Evolutionary conservation across 1,140 invertebrate genomes (phyloP).

Genomic region (Eueides isabella): DNA sequence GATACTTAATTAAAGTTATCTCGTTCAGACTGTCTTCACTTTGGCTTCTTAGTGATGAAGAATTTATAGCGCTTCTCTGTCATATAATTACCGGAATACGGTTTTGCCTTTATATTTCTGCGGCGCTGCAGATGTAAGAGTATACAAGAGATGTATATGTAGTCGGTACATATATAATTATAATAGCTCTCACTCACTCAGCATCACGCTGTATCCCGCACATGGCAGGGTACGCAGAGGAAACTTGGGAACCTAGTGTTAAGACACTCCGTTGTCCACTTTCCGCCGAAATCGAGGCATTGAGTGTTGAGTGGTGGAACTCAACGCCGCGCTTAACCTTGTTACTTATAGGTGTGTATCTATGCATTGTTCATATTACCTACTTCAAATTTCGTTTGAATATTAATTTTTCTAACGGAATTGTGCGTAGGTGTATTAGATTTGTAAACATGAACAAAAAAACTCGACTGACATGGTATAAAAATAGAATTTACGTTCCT

Average conservation of each 20-base stretch:
- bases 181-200: no score
- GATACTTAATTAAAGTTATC: constrained; percentile 15
- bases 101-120: background rate
- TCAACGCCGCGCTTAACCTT: no score
- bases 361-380: background rate
- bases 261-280: no score
- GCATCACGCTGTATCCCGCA: no score
- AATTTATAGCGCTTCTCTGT: constrained; percentile 34
- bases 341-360: background rate
- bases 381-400: background rate
- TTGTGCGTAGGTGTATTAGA: background rate
- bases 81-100: constrained; percentile 23
- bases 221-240: no score
- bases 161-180: background rate
- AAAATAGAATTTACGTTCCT: constrained; percentile 29
- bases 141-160: background rate
- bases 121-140: background rate
- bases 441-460: constrained; percentile 7
- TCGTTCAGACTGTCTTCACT: constrained; percentile 7
- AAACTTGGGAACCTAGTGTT: no score
- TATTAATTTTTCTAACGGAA: background rate
- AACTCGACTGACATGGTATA: constrained; percentile 5
- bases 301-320: no score
- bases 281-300: no score
- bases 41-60: constrained; percentile 28